phyloP scores from a whole-genome alignment of 2,113 vertebrate genomes.

The Myiagra hebetior region DNA sequence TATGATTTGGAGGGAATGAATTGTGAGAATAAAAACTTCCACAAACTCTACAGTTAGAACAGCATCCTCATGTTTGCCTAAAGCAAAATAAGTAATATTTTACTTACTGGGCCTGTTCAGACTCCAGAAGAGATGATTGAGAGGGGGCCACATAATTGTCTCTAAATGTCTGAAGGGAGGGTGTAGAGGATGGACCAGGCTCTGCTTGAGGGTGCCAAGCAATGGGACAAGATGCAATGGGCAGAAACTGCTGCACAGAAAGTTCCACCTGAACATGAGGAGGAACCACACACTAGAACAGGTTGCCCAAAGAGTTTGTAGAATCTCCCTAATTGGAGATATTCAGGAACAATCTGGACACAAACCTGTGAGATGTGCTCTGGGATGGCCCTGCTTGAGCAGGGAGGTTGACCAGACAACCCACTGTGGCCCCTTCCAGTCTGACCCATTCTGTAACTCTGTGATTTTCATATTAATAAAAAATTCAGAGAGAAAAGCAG shows the following conservation, averaged over 20 bases:
- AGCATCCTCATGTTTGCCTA: neutral
- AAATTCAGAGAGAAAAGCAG: neutral
- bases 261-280: no score
- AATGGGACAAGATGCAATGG: neutral
- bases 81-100: neutral
- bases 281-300: neutral
- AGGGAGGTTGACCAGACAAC: neutral
- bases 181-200: neutral
- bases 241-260: neutral
- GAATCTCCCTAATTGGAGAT: neutral
- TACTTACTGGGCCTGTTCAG: neutral
- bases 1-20: neutral
- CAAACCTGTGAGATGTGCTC: neutral
- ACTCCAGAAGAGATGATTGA: no score
- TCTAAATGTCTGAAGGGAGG: neutral
- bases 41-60: neutral
- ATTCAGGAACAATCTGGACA: neutral
- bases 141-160: neutral
- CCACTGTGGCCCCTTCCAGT: neutral
- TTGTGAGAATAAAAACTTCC: neutral
- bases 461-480: neutral
- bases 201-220: no score
- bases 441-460: neutral
- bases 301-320: neutral
- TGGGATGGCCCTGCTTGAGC: neutral